Evolutionary conservation across 92 coral and sea anemone genomes (phyloP).

Genomic region (Micromussa lordhowensis): DNA sequence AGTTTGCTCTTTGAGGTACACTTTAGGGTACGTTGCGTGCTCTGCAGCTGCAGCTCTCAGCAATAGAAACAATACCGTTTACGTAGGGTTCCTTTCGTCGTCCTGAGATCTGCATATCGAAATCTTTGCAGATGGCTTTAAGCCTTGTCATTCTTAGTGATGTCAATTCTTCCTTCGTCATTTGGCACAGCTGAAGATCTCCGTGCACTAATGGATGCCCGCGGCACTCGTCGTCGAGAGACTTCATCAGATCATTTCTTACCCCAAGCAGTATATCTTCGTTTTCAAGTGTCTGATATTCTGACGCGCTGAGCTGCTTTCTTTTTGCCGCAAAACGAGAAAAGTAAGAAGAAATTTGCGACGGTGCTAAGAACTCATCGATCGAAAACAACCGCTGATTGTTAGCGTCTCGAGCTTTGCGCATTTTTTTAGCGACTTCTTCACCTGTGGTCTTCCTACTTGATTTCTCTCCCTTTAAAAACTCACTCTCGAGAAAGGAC

Average conservation of each 20-base stretch:
- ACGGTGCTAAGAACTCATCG: neutral
- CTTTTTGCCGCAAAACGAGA: slow-evolving; percentile 30
- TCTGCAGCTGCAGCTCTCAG: too few relatives aligned
- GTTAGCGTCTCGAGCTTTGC: slow-evolving; percentile 13
- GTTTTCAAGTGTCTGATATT: neutral
- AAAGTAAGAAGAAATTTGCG: slow-evolving; percentile 13
- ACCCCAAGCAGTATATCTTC: neutral
- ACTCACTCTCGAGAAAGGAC: neutral
- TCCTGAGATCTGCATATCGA: too few relatives aligned
- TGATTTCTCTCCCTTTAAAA: neutral
- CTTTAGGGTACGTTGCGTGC: too few relatives aligned
- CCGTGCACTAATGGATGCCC: slow-evolving; percentile 8
- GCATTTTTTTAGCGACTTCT: neutral
- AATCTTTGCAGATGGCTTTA: too few relatives aligned
- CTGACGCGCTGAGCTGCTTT: slow-evolving; percentile 1
- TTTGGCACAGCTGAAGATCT: too few relatives aligned
- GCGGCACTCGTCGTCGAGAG: neutral
- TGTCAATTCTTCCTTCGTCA: too few relatives aligned
- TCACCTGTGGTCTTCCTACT: neutral
- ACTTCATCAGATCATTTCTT: neutral
- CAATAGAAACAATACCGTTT: too few relatives aligned
- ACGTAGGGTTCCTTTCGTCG: too few relatives aligned
- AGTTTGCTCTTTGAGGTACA: too few relatives aligned
- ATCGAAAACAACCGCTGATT: slow-evolving; percentile 12
- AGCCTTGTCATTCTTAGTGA: too few relatives aligned